Conservation (phyloP, 2,888 invertebrate species). For the Iselma pallidipennis region DNA sequence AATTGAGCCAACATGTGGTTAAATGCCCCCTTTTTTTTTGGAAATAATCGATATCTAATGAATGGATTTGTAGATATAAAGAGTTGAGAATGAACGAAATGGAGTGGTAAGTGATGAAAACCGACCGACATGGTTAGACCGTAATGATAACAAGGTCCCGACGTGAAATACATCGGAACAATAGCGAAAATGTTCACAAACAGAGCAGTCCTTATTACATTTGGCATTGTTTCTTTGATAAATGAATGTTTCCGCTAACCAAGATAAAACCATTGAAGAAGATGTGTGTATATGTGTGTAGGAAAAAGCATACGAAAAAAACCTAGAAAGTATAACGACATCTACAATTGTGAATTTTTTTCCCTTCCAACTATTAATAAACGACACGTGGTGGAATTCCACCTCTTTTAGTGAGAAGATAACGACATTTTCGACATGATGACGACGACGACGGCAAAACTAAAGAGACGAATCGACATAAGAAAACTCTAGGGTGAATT, state of each 20-base stretch:
- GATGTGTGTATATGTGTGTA: conserved; percentile 33
- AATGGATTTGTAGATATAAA: not conserved
- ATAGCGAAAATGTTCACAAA: conserved; percentile 40
- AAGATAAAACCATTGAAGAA: conserved; percentile 52
- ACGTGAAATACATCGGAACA: conserved; percentile 42
- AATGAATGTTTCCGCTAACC: conserved; percentile 50
- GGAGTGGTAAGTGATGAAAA: conserved; percentile 31
- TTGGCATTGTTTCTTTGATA: conserved; percentile 54
- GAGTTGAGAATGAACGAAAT: conserved; percentile 32
- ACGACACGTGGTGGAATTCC: no score
- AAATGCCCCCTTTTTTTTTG: no score
- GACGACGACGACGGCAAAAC: conserved; percentile 54
- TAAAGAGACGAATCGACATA: conserved; percentile 56
- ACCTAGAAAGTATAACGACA: no score
- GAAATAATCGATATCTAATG: not conserved
- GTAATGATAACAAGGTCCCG: conserved; percentile 44
- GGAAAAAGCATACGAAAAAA: conserved; percentile 21
- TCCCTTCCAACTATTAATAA: no score
- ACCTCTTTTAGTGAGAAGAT: conserved; percentile 52
- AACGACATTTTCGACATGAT: conserved; percentile 55
- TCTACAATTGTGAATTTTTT: no score
- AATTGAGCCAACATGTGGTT: no score
- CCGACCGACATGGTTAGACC: conserved; percentile 32
- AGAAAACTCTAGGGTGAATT: conserved; percentile 54
- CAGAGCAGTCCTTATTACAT: conserved; percentile 49